Evolutionary conservation across 2,888 invertebrate genomes (phyloP), one percentile per base, ranked within the genome.

Genomic region (Herminia tarsipennalis): DNA sequence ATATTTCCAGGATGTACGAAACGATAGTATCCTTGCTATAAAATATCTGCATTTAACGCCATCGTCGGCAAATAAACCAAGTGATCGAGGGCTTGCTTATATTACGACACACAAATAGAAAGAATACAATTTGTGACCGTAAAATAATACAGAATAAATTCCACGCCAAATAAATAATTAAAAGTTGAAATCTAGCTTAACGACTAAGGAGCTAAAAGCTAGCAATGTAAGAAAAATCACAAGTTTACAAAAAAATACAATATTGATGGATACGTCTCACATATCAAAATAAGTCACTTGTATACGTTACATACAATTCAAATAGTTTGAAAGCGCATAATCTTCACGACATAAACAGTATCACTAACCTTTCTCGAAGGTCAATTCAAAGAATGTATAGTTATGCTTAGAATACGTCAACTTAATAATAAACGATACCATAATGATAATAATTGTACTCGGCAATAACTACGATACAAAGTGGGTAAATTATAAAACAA

Each of bases 311-410:
- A 74, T 77, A 78, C 74, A 73, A 73, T 68, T 75, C 73, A 74
- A 74, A 73, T 76, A 83, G 80, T 80, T 76, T 70, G 76, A 75
- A 72, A 83, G 83, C 83, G 80, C 81, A 73, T 77, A 70, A 78
- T 76, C 78, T 78, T 76, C 76, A 79, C 79, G 85, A 82, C 77
- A 81, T 81, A 84, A 85, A 76, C 86, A 88, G 83, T 91, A 91
- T 91, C 91, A 91, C 91, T 90, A 91, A 91, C 91, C 91, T 91
- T 90, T 78, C 88, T 60, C 78, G 83, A 90, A 91, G 91, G 91
- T 91, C 88, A 90, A 90, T 89, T 76, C 73, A 88, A 87, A 91
- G 90, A 91, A 91, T 90, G 90, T 91, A 88, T 88, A 86, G 88
- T 87, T 89, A 88, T 81, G 86, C 88, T 86, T 88, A 88, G 72